A percentile compares a stretch with the other conserved stretches of the same genome.
These are phyloP conservation scores for Mya arenaria DNA, from an alignment of 1,140 invertebrate species.

Conservation along the genomic window DNA sequence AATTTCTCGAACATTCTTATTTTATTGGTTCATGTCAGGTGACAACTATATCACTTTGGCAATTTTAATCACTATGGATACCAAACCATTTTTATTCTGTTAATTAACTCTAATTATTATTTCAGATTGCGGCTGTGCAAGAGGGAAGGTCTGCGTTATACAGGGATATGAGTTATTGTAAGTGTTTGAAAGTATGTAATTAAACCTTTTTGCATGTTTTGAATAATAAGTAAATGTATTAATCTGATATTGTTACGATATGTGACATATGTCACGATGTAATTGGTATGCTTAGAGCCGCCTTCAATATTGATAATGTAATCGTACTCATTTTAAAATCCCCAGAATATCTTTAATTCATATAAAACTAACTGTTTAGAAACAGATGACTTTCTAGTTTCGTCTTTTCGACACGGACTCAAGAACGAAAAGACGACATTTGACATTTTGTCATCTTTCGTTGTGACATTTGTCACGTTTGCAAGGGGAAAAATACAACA, in stretches of 20 bases:
- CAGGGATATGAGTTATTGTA: slow-evolving; percentile 25
- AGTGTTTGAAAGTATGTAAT: neutral
- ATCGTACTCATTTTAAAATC: neutral
- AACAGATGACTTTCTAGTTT: no score
- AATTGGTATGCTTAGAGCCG: neutral
- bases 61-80: neutral
- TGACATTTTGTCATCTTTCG: no score
- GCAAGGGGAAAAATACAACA: no score
- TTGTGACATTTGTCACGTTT: no score
- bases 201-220: neutral
- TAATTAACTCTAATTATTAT: neutral
- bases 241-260: neutral
- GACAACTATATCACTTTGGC: no score
- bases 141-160: neutral
- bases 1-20: neutral
- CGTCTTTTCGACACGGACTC: no score
- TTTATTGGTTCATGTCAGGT: neutral
- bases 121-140: slow-evolving; percentile 10
- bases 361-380: no score
- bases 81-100: neutral
- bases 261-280: neutral
- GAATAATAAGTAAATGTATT: neutral
- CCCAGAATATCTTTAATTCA: neutral
- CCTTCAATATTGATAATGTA: neutral
- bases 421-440: no score